These are phyloP conservation scores for Mustela nigripes DNA, from an alignment of 2,113 vertebrate genomes.

Conservation along the genomic window DNA sequence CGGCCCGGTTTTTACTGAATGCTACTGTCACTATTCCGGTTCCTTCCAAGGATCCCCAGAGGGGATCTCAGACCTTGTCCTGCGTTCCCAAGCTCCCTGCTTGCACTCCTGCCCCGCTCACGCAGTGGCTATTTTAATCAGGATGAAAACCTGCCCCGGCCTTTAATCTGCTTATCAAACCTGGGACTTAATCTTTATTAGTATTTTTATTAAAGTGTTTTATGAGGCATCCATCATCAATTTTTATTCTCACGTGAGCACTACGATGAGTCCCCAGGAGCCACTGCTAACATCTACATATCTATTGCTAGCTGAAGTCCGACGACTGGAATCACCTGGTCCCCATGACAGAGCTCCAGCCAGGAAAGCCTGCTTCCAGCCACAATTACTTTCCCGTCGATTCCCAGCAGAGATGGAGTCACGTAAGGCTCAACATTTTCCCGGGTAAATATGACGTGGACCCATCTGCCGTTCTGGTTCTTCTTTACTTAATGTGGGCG, in stretches of 20 bases:
- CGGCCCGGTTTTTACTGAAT: fast-evolving
- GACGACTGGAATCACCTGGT: conserved; percentile 89
- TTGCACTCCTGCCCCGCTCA: too few relatives aligned
- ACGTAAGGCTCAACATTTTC: conserved; percentile 92
- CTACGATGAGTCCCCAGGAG: too few relatives aligned
- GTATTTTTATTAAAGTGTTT: background rate
- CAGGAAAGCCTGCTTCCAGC: conserved; percentile 87
- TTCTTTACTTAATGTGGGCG: background rate
- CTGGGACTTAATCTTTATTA: background rate
- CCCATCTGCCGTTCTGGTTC: fast-evolving
- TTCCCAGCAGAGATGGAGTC: conserved; percentile 88
- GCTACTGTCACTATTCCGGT: fast-evolving
- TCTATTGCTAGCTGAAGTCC: conserved; percentile 87
- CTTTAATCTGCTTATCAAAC: background rate
- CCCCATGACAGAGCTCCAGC: conserved; percentile 85
- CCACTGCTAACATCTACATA: background rate
- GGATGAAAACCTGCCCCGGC: fast-evolving
- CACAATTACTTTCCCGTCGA: conserved; percentile 89
- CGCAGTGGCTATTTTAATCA: background rate
- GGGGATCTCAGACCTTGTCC: too few relatives aligned
- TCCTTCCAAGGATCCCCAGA: background rate
- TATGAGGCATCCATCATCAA: background rate
- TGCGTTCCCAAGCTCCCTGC: too few relatives aligned
- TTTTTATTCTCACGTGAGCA: background rate
- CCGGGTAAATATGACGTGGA: conserved; percentile 85